A percentile compares a stretch with the other conserved stretches of the same genome.
Evolutionary conservation across 2,113 vertebrate genomes (phyloP).

Genomic region (Lophotis ruficrista): DNA sequence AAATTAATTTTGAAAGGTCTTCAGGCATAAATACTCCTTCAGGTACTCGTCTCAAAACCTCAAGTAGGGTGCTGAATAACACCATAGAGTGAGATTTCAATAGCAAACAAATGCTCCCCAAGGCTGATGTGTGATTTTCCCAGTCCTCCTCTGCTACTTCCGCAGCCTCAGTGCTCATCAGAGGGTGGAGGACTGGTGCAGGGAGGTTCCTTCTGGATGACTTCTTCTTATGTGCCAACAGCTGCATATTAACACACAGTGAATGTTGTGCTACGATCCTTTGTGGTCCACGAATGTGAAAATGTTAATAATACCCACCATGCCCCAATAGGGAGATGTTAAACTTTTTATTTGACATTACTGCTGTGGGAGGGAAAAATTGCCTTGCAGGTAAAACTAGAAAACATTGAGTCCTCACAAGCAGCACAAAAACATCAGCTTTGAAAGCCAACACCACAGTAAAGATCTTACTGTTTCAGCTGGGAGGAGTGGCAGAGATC

Average conservation of each 20-base stretch:
- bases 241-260: accelerated
- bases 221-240: background rate
- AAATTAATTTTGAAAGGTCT: background rate
- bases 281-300: background rate
- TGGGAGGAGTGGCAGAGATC: background rate
- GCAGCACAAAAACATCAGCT: accelerated
- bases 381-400: background rate
- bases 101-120: background rate
- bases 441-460: background rate
- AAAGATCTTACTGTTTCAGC: background rate
- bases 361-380: background rate
- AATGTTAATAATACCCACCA: background rate
- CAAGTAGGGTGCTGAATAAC: background rate
- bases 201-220: background rate
- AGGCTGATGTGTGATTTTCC: background rate
- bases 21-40: background rate
- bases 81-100: background rate
- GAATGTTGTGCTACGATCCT: accelerated
- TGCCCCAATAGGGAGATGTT: background rate
- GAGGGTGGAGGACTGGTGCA: background rate
- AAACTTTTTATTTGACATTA: accelerated
- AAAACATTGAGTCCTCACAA: background rate
- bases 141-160: background rate
- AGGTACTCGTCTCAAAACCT: background rate
- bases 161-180: accelerated